Conservation (phyloP, 2,888 invertebrate genomes). For the Rapana venosa region DNA sequence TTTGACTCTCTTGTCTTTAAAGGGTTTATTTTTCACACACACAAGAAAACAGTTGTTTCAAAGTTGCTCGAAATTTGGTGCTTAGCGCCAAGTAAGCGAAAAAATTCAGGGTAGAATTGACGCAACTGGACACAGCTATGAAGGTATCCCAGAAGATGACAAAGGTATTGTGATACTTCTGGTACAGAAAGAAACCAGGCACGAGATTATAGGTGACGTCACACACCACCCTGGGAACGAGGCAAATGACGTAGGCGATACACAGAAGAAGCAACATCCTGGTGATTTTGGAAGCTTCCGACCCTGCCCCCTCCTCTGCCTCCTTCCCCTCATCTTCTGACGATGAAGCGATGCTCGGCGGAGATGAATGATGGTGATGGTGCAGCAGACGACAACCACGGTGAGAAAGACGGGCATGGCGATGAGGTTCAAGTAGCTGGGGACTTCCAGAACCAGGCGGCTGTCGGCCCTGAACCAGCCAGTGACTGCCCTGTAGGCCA, state of each 20-base stretch:
- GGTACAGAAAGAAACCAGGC: background rate
- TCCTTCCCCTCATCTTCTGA: background rate
- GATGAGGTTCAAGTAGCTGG: background rate
- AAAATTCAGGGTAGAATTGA: background rate
- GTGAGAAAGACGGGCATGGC: background rate
- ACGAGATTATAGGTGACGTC: background rate
- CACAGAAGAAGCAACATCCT: background rate
- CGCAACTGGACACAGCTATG: background rate
- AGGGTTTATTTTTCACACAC: too few relatives aligned
- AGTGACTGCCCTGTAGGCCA: background rate
- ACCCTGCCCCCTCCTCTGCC: too few relatives aligned
- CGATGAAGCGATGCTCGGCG: background rate
- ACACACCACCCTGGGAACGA: background rate
- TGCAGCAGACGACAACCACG: background rate
- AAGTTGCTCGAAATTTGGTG: background rate
- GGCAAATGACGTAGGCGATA: background rate
- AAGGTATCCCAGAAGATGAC: background rate
- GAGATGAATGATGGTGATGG: background rate
- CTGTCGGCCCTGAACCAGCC: background rate
- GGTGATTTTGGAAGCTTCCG: background rate
- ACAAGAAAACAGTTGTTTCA: background rate
- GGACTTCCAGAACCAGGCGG: background rate
- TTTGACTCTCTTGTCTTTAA: too few relatives aligned
- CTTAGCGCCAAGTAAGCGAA: background rate
- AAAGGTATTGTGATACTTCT: constrained; percentile 6